These are phyloP conservation scores for Cacatua alba DNA, from an alignment of 2,113 vertebrate species.

Conservation along the genomic window DNA sequence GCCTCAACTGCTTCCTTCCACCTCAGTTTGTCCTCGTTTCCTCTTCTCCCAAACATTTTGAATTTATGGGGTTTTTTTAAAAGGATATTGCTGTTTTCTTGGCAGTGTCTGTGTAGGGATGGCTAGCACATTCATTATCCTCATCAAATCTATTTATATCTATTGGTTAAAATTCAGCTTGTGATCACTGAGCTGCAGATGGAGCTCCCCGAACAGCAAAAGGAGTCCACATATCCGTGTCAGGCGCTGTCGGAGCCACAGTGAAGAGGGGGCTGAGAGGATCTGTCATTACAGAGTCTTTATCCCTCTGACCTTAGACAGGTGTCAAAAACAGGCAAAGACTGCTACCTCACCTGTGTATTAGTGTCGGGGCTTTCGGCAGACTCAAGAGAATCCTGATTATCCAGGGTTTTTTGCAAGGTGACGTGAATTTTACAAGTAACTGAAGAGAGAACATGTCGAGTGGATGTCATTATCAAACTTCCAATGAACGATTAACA, in stretches of 20 bases:
- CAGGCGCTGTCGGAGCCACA: not conserved
- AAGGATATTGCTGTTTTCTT: not conserved
- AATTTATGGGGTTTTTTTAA: not conserved
- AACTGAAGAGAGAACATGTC: not conserved
- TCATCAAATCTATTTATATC: slow-evolving; percentile 19
- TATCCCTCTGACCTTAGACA: not conserved
- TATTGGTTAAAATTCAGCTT: slow-evolving; percentile 24
- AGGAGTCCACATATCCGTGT: not conserved
- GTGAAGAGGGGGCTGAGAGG: not conserved
- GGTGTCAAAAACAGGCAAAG: not conserved
- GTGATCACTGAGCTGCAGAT: slow-evolving; percentile 45
- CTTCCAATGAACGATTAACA: not conserved
- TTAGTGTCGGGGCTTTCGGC: not conserved
- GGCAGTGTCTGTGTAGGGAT: not conserved
- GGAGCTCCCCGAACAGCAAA: not conserved
- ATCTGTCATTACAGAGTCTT: not conserved
- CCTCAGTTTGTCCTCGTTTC: not conserved
- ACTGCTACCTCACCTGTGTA: not conserved
- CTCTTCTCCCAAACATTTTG: not conserved
- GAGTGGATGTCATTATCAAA: not conserved
- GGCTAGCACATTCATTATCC: not conserved
- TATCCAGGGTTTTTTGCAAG: not conserved
- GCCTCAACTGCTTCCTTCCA: not conserved
- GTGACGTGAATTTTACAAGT: not conserved
- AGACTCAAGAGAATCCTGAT: not conserved